Percentiles rank a stretch among this genome's conserved stretches.
phyloP scores from a whole-genome alignment of 2,797 vertebrate species.

The Lagocephalus sceleratus region DNA sequence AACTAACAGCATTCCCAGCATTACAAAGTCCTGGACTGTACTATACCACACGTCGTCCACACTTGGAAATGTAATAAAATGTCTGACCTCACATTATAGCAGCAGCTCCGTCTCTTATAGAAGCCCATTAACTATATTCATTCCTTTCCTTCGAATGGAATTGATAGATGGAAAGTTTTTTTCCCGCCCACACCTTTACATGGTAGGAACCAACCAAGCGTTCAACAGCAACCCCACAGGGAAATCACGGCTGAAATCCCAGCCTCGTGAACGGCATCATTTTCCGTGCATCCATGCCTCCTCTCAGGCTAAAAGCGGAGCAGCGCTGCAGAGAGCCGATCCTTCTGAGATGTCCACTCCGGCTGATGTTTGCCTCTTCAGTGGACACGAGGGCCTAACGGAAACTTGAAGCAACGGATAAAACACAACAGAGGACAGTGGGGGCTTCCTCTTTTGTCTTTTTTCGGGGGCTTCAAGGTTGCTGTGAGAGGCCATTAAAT shows the following conservation, averaged over 20 bases:
- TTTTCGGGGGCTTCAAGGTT: conserved; percentile 56
- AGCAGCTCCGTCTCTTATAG: conserved; percentile 15
- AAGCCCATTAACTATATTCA: conserved; percentile 30
- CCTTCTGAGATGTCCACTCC: conserved; percentile 16
- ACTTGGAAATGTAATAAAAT: conserved; percentile 38
- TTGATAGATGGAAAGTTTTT: conserved; percentile 4
- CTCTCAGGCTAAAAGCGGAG: conserved; percentile 20
- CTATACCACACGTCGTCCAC: conserved; percentile 30
- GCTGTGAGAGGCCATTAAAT: conserved; percentile 61
- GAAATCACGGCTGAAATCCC: conserved; percentile 35
- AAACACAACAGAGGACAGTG: conserved; percentile 19
- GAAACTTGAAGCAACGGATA: conserved; percentile 13
- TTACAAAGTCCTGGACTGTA: conserved; percentile 24
- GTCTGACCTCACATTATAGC: conserved; percentile 45
- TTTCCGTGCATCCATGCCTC: conserved; percentile 12
- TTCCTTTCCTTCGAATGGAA: no score
- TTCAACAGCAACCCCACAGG: conserved; percentile 26
- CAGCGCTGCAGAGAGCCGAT: neutral
- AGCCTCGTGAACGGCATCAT: conserved; percentile 21
- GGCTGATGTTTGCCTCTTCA: conserved; percentile 19
- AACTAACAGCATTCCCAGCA: conserved; percentile 14
- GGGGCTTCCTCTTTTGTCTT: conserved; percentile 47
- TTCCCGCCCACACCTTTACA: conserved; percentile 8
- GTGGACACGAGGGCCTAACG: conserved; percentile 1
- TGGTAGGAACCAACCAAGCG: conserved; percentile 30